Conservation (phyloP, 2,888 invertebrate species). For the Acholoe squamosa region DNA sequence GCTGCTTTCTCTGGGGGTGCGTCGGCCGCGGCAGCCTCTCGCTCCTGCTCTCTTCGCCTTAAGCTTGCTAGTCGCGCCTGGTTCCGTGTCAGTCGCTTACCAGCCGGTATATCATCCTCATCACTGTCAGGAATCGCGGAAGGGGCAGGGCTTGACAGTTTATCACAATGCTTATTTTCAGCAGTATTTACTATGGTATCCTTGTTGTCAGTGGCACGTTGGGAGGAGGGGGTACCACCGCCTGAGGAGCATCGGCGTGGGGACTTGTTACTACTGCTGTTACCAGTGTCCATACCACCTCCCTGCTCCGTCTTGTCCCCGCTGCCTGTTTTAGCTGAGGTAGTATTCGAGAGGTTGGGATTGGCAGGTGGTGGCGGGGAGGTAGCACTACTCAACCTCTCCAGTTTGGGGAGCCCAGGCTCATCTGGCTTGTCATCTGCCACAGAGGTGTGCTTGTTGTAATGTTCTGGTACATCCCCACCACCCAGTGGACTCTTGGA, state of each 20-base stretch:
- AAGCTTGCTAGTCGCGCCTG: conserved; percentile 18
- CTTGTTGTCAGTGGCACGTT: no score
- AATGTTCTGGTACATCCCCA: not conserved
- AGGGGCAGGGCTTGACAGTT: not conserved
- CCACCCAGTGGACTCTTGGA: conserved; percentile 26
- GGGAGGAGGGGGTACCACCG: no score
- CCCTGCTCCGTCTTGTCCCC: not conserved
- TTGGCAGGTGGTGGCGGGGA: not conserved
- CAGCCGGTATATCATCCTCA: not conserved
- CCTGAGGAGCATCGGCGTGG: not conserved
- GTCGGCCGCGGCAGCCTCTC: conserved; percentile 45
- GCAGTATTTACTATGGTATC: conserved; percentile 4
- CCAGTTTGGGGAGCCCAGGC: not conserved
- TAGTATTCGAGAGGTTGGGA: not conserved
- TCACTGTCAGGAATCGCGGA: not conserved
- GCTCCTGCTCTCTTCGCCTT: conserved; percentile 51
- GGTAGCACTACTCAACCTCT: not conserved
- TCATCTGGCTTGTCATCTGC: not conserved
- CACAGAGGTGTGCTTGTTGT: not conserved
- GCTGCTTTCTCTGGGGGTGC: conserved; percentile 5
- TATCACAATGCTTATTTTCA: conserved; percentile 34
- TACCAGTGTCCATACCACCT: not conserved
- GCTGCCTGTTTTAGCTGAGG: not conserved
- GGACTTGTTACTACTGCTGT: not conserved
- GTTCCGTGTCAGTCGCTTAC: conserved; percentile 36